Base-by-base conservation (phyloP, 1,140 invertebrate genomes). In the Hylyphantes graminicola region DNA sequence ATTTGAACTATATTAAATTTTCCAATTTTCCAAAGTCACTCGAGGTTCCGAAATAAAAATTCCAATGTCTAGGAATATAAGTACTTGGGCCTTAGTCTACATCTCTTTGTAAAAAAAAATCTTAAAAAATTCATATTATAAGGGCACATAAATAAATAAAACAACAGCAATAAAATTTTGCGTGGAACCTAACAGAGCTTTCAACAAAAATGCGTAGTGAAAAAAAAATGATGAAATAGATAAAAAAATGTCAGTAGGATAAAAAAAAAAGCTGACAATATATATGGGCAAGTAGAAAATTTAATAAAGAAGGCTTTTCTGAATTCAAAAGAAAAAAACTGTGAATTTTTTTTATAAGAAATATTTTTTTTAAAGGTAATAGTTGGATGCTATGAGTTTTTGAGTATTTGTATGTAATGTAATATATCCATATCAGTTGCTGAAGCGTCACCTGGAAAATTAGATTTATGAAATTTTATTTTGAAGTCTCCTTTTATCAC, bases 301-400 rank as follows among this genome's bases (percentile, higher is more conserved):
- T 77, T 77, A 77, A 77, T 65, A 77, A 77, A 12, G 17, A 65
- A 7, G 61, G 53, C n/a, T 77, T 77, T 68, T 68, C 51, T 73
- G 12, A 8, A 55, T 15, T 19, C n/a, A 61, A 59, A 21, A 8
- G 57, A 75, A 75, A 61, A 15, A 61, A 73, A 73, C n/a, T n/a
- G 12, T 54, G n/a, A 53, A 8, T 1, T 57, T 12, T 35, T 35
- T 35, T 35, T 35, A 35, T 15, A 11, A 17, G 48, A 12, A 53
- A 51, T 63, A 64, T 64, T 64, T 53, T 64, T 53, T 13, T 17
- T 21, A 61, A 21, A 15, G 21, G 13, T 57, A 48, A 77, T 53
- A 59, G 21, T n/a, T 21, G 15, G 57, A 77, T 77, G n/a, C 54
- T 13, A 19, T 17, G 50, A 7, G 7, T 9, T n/a, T 77, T 48